These are phyloP conservation scores for Rhizoglyphus robini DNA, from an alignment of 1,140 invertebrate genomes.

Conservation along the genomic window DNA sequence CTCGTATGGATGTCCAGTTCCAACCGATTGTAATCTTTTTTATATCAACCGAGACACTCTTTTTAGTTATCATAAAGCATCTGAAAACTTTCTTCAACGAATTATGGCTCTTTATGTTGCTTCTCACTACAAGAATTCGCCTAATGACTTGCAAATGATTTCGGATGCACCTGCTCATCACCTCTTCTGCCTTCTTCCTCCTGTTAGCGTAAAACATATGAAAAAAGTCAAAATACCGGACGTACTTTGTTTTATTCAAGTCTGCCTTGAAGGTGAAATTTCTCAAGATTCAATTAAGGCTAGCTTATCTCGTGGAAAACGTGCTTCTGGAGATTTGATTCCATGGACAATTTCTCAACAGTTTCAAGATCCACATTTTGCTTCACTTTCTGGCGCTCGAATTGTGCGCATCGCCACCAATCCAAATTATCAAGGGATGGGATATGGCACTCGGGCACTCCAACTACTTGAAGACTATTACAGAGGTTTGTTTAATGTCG, in stretches of 20 bases:
- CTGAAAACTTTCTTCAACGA: conserved; percentile 82
- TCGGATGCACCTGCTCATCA: conserved; percentile 97
- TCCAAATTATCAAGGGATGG: conserved; percentile 95
- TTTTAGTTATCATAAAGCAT: conserved; percentile 92
- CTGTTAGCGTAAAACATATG: conserved; percentile 39
- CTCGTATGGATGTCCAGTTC: conserved; percentile 65
- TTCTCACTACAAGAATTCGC: conserved; percentile 98
- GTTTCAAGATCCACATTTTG: conserved; percentile 85
- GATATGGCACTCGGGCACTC: conserved; percentile 77
- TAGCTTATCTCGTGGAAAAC: conserved; percentile 63
- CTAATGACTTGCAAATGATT: conserved; percentile 96
- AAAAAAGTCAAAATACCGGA: conserved; percentile 51
- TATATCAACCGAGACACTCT: conserved; percentile 68
- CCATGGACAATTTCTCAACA: conserved; percentile 97
- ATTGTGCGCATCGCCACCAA: conserved; percentile 94
- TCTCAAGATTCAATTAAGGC: conserved; percentile 62
- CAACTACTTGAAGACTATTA: conserved; percentile 76
- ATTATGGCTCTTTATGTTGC: conserved; percentile 86
- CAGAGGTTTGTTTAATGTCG: conserved; percentile 49
- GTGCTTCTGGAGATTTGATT: conserved; percentile 88
- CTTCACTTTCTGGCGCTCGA: conserved; percentile 70
- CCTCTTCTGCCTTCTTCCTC: conserved; percentile 85
- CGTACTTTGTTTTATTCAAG: conserved; percentile 54
- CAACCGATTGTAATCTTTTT: conserved; percentile 67
- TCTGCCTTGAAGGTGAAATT: conserved; percentile 90